phyloP scores from a whole-genome alignment of 2,113 vertebrate genomes.

The Brachypodius melanocephalos region DNA sequence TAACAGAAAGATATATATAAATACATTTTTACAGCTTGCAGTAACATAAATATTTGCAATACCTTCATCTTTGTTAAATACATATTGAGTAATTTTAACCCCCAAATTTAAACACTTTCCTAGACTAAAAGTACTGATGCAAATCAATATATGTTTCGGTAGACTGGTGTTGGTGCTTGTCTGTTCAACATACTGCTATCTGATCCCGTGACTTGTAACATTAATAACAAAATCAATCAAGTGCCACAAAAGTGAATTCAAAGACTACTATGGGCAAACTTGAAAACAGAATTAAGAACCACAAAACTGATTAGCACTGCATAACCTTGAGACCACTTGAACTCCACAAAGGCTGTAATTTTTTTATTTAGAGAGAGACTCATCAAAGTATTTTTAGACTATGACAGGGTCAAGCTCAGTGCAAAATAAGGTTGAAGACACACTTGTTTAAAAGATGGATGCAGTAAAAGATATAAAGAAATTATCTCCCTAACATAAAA shows the following conservation, averaged over 20 bases:
- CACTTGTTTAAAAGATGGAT: not conserved
- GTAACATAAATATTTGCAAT: not conserved
- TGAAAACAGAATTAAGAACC: constrained; percentile 3
- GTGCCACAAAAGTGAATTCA: not conserved
- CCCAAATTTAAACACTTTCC: not conserved
- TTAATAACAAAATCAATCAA: constrained; percentile 45
- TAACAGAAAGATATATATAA: not conserved
- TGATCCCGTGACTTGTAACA: not conserved
- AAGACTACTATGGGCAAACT: not conserved
- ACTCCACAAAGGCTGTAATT: not conserved
- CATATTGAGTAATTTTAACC: not conserved
- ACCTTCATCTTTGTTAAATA: not conserved
- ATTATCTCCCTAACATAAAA: not conserved
- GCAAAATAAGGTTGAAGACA: not conserved
- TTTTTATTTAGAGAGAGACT: not conserved
- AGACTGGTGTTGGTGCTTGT: not conserved
- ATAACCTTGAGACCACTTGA: not conserved
- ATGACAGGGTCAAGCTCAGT: not conserved
- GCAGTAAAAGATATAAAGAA: not conserved
- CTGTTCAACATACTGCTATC: not conserved
- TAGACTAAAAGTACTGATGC: not conserved
- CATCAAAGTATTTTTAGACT: not conserved
- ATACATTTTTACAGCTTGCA: not conserved
- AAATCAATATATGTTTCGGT: not conserved
- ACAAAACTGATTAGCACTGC: constrained; percentile 15